These are phyloP conservation scores for Erythrolamprus reginae DNA, from an alignment of 2,113 vertebrate genomes.

Conservation along the genomic window DNA sequence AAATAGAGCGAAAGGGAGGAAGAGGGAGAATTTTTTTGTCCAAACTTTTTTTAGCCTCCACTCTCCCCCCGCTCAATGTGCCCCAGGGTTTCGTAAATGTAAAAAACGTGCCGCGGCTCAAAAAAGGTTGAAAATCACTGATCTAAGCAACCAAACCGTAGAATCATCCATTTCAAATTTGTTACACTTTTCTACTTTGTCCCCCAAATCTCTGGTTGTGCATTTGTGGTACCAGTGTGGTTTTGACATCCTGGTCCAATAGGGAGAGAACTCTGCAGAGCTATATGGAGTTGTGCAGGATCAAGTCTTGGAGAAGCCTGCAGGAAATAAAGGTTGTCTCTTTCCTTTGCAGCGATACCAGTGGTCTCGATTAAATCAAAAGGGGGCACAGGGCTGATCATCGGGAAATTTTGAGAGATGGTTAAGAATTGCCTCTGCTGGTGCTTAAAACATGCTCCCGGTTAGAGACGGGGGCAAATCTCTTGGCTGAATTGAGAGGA, in stretches of 20 bases:
- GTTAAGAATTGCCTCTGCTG: conserved; percentile 40
- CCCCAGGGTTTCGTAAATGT: no score
- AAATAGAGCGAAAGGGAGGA: no score
- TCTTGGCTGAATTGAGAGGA: conserved; percentile 39
- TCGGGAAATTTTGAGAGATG: conserved; percentile 50
- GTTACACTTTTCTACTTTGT: not conserved
- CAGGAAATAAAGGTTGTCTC: not conserved
- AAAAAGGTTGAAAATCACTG: no score
- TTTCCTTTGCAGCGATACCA: conserved; percentile 9
- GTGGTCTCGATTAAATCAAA: conserved; percentile 34
- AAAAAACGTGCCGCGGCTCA: no score
- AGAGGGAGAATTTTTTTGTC: no score
- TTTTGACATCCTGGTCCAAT: fast-evolving
- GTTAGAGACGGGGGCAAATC: not conserved
- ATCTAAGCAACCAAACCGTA: not conserved
- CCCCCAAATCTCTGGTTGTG: not conserved
- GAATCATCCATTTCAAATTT: not conserved
- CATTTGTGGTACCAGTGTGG: not conserved
- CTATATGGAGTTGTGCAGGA: not conserved
- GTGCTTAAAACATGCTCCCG: conserved; percentile 46
- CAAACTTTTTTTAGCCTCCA: no score
- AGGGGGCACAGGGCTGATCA: conserved; percentile 26
- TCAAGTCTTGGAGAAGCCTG: conserved; percentile 14
- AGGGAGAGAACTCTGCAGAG: not conserved
- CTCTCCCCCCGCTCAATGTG: no score